Evolutionary conservation across 2,113 vertebrate genomes (phyloP).

Genomic region (Arizona elegans): DNA sequence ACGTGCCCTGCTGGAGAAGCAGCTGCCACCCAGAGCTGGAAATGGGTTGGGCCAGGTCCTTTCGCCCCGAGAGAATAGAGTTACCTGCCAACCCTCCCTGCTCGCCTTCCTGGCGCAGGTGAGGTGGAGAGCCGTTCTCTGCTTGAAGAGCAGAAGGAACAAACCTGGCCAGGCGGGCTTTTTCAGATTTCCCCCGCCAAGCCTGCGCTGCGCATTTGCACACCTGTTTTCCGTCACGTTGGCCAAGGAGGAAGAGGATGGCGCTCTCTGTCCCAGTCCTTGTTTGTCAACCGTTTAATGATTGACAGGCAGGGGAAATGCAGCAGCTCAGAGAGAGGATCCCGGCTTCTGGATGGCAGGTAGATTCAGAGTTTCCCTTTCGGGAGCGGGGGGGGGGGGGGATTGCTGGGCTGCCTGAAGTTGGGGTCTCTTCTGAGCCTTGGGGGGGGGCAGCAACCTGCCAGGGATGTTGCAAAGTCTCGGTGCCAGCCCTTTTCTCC

Average conservation of each 20-base stretch:
- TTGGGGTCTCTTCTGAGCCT: neutral
- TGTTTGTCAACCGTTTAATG: neutral
- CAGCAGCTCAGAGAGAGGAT: neutral
- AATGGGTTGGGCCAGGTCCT: constrained; percentile 7
- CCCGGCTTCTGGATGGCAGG: neutral
- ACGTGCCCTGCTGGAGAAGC: neutral
- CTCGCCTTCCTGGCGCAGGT: neutral
- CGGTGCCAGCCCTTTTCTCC: too few relatives aligned
- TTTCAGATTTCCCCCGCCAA: too few relatives aligned
- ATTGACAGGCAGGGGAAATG: neutral
- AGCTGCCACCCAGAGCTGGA: neutral
- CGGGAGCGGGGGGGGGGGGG: too few relatives aligned
- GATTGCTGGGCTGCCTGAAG: neutral
- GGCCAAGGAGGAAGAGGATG: neutral
- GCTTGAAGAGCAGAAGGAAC: neutral
- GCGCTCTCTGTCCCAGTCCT: too few relatives aligned
- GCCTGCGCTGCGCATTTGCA: neutral
- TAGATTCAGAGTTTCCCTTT: neutral
- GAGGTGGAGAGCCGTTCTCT: neutral
- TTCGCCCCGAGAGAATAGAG: constrained; percentile 17
- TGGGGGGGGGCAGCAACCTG: neutral
- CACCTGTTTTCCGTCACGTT: neutral
- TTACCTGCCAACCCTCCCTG: constrained; percentile 30
- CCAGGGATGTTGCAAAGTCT: neutral
- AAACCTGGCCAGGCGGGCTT: neutral